Conservation (phyloP, 1,140 invertebrate species). For the Leptinotarsa lineolata region DNA sequence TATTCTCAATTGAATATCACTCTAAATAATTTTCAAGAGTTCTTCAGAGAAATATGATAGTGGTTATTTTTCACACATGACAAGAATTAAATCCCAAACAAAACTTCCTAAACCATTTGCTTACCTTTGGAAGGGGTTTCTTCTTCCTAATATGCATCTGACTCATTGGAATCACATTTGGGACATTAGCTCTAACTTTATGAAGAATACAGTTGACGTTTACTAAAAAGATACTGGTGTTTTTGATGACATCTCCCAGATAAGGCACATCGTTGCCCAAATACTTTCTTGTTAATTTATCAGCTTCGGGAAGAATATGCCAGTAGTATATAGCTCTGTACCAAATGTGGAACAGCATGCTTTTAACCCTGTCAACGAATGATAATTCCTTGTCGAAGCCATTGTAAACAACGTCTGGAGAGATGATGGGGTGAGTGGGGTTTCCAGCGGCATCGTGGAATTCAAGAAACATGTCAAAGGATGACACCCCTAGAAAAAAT, state of each 20-base stretch:
- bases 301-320: constrained; percentile 35
- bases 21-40: too few relatives aligned
- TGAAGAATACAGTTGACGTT: constrained; percentile 58
- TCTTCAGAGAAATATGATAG: too few relatives aligned
- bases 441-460: constrained; percentile 34
- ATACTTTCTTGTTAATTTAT: constrained; percentile 49
- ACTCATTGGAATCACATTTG: constrained; percentile 58
- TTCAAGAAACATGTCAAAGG: constrained; percentile 48
- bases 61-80: too few relatives aligned
- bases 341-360: constrained; percentile 30
- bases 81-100: too few relatives aligned
- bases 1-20: too few relatives aligned
- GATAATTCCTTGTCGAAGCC: not conserved
- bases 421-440: constrained; percentile 10
- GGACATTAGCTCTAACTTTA: constrained; percentile 55
- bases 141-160: constrained; percentile 57
- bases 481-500: constrained; percentile 46
- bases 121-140: constrained; percentile 54
- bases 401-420: not conserved
- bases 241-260: constrained; percentile 56
- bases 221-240: constrained; percentile 60
- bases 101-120: not conserved
- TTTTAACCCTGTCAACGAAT: constrained; percentile 53
- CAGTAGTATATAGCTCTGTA: constrained; percentile 39
- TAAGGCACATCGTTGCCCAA: constrained; percentile 55